Conservation (phyloP, 2,113 vertebrate genomes). For the Hydrochoerus hydrochaeris region DNA sequence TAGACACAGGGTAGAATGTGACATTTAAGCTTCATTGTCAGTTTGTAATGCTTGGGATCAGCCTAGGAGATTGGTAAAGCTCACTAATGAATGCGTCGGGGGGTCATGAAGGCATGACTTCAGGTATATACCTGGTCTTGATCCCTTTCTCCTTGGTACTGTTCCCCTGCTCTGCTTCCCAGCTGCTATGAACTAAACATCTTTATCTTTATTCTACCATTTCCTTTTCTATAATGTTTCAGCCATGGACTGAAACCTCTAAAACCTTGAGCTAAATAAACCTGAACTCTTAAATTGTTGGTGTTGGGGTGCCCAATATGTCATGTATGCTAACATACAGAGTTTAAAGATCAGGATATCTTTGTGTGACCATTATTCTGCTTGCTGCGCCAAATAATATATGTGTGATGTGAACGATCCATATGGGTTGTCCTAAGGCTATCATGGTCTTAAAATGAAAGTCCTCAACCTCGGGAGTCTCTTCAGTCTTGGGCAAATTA, state of each 20-base stretch:
- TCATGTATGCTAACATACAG: too few relatives aligned
- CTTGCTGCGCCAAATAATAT: accelerated
- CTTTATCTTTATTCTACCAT: background rate
- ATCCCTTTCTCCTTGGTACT: background rate
- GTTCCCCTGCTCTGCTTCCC: background rate
- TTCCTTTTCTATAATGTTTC: background rate
- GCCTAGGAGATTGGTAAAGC: background rate
- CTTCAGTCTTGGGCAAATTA: background rate
- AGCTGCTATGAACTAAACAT: background rate
- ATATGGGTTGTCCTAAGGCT: background rate
- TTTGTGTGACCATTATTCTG: background rate
- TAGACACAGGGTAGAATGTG: background rate
- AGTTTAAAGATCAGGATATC: too few relatives aligned
- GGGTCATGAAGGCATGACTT: background rate
- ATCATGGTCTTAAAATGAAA: background rate
- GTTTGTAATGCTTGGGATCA: background rate
- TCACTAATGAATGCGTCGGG: background rate
- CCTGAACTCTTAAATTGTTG: background rate
- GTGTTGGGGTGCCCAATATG: background rate
- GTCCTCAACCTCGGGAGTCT: background rate
- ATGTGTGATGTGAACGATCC: accelerated
- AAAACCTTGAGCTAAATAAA: background rate
- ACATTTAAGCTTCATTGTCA: background rate
- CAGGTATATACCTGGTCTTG: background rate
- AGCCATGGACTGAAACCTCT: background rate